These are phyloP conservation scores for Geotrypetes seraphini DNA, from an alignment of 2,797 vertebrate species.

Conservation along the genomic window DNA sequence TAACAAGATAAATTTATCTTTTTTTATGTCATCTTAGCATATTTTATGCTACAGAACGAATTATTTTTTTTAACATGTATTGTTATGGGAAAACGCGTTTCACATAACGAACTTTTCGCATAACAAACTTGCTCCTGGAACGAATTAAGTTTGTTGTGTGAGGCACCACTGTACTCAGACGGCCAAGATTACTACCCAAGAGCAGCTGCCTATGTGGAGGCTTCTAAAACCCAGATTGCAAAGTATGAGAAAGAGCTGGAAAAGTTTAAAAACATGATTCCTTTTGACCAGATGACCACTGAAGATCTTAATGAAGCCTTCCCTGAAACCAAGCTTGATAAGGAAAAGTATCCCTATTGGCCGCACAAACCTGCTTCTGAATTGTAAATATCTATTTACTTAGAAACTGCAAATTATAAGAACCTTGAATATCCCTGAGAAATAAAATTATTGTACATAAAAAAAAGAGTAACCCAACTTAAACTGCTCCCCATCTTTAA, in stretches of 20 bases:
- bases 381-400: conserved; percentile 46
- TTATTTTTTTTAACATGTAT: too few species aligned
- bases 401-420: neutral
- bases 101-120: too few species aligned
- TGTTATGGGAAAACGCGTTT: too few species aligned
- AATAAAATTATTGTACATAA: neutral
- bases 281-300: conserved; percentile 80
- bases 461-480: too few species aligned
- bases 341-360: conserved; percentile 81
- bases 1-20: too few species aligned
- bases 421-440: neutral
- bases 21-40: too few species aligned
- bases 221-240: conserved; percentile 67
- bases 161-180: too few species aligned
- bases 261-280: conserved; percentile 70
- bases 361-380: conserved; percentile 78
- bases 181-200: too few species aligned
- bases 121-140: too few species aligned
- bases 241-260: conserved; percentile 65
- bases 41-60: too few species aligned
- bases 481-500: too few species aligned
- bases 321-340: conserved; percentile 82
- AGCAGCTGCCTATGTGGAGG: conserved; percentile 55
- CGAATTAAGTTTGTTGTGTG: too few species aligned
- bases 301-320: conserved; percentile 64